A percentile compares a stretch with the other conserved stretches of the same genome.
Evolutionary conservation across 53 echinoderm and acorn worm genomes (phyloP).

Genomic region (Luidia sarsii): DNA sequence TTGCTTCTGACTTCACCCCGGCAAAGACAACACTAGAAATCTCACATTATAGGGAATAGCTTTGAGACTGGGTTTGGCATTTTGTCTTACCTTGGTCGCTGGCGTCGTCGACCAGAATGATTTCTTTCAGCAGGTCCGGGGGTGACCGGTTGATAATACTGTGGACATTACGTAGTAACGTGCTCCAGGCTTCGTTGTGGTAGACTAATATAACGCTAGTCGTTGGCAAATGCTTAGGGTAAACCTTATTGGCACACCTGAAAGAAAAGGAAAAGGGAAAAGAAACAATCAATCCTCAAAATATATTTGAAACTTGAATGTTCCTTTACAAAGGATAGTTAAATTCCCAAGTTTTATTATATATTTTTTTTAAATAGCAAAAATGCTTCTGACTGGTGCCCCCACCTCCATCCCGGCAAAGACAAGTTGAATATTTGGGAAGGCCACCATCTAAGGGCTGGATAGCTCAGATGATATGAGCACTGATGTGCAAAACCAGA

Average conservation of each 20-base stretch:
- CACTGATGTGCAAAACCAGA: no score
- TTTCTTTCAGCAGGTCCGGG: conserved; percentile 73
- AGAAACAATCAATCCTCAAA: conserved; percentile 11
- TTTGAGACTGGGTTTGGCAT: no score
- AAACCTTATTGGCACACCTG: conserved; percentile 79
- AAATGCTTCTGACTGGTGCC: no score
- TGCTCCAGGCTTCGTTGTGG: conserved; percentile 97
- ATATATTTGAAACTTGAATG: not conserved
- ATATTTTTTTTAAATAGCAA: no score
- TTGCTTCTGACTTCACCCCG: no score
- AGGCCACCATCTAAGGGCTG: no score
- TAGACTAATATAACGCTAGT: conserved; percentile 94
- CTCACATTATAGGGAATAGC: no score
- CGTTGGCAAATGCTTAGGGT: conserved; percentile 83
- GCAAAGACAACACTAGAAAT: no score
- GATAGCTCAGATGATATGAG: no score
- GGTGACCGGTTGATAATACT: conserved; percentile 96
- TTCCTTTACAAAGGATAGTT: not conserved
- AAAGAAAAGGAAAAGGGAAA: not conserved
- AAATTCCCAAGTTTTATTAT: no score
- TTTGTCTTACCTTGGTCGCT: conserved; percentile 88
- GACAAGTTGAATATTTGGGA: no score
- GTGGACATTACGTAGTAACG: conserved; percentile 85
- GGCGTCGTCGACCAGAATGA: conserved; percentile 91
- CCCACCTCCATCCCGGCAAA: no score